These are phyloP conservation scores for Eclectus roratus DNA, from an alignment of 2,113 vertebrate species.

Conservation along the genomic window DNA sequence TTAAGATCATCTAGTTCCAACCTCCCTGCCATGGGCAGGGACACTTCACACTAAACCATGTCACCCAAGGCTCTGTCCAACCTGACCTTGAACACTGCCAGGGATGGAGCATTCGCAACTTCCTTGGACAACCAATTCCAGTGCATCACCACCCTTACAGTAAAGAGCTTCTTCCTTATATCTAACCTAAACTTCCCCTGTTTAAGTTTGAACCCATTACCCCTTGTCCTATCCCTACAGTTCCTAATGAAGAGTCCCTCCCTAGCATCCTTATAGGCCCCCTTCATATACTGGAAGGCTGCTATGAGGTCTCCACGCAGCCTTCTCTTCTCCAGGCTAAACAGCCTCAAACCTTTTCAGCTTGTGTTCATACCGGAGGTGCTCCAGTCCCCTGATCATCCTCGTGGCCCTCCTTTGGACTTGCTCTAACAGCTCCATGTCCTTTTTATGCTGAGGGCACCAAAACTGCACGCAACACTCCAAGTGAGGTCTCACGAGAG, in stretches of 20 bases:
- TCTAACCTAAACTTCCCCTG: neutral
- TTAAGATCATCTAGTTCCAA: neutral
- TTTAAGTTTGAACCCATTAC: neutral
- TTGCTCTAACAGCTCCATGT: neutral
- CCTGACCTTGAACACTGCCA: rapidly evolving
- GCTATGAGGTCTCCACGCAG: too few relatives aligned
- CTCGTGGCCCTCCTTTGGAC: neutral
- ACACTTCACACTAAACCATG: neutral
- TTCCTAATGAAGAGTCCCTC: neutral
- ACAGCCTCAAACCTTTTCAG: neutral
- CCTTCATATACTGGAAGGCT: neutral
- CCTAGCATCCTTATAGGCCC: neutral
- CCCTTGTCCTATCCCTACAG: neutral
- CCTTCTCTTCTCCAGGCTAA: neutral
- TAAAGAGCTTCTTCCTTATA: neutral
- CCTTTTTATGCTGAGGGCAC: neutral
- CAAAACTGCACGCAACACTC: neutral
- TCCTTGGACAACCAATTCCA: neutral
- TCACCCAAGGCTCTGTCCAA: neutral
- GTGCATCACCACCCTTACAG: neutral
- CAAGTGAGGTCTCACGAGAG: neutral
- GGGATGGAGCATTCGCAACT: neutral
- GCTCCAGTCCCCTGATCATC: neutral
- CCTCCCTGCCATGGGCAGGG: neutral
- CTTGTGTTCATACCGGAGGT: neutral